Conservation (phyloP, 2,113 vertebrate genomes). For the Corydoras sp. region DNA sequence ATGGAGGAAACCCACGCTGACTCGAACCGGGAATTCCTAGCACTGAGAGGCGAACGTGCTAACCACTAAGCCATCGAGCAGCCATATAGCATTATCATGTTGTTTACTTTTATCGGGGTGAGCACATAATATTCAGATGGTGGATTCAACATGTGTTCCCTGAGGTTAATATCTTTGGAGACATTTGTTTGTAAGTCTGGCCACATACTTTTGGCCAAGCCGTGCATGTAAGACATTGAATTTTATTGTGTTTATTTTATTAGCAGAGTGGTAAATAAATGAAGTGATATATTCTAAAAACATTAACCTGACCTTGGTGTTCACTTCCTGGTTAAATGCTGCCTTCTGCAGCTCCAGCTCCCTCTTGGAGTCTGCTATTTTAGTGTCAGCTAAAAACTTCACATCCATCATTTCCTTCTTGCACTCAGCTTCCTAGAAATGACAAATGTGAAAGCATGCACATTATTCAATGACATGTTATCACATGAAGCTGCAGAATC, state of each 20-base stretch:
- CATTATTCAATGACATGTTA: slow-evolving; percentile 4
- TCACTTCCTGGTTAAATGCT: slow-evolving; percentile 87
- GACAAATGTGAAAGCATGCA: not conserved
- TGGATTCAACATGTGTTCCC: too few relatives aligned
- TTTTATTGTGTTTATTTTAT: too few relatives aligned
- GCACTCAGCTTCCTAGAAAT: slow-evolving; percentile 81
- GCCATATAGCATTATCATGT: too few relatives aligned
- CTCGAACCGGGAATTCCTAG: too few relatives aligned
- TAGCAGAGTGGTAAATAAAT: too few relatives aligned
- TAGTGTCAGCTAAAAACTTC: slow-evolving; percentile 89
- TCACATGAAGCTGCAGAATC: slow-evolving; percentile 3
- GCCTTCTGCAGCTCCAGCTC: slow-evolving; percentile 91
- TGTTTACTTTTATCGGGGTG: not conserved
- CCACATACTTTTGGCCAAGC: too few relatives aligned
- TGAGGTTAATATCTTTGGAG: too few relatives aligned
- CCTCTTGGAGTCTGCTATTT: slow-evolving; percentile 87
- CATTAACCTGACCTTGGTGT: slow-evolving; percentile 74
- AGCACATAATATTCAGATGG: not conserved
- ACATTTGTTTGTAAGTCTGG: too few relatives aligned
- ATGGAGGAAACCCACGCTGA: too few relatives aligned
- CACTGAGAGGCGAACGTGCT: too few relatives aligned
- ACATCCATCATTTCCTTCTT: slow-evolving; percentile 91
- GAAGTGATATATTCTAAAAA: not conserved
- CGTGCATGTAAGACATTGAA: too few relatives aligned
- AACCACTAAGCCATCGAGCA: too few relatives aligned